A percentile compares a stretch with the other conserved stretches of the same genome.
Conservation (phyloP, 2,888 invertebrate genomes). For the Kryphioiulus occultus region DNA sequence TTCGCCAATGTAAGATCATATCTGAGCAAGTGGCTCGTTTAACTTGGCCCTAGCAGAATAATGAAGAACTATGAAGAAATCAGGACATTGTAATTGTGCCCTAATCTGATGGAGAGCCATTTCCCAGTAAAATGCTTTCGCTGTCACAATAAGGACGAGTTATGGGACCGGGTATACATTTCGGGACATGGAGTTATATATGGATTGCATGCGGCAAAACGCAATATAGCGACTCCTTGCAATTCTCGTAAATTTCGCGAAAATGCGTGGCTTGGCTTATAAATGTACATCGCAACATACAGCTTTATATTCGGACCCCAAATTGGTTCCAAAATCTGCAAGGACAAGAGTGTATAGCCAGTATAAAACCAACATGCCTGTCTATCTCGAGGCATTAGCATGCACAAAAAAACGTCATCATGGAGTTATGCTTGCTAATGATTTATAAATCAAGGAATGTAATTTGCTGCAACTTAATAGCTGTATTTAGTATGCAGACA, state of each 20-base stretch:
- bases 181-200: not conserved
- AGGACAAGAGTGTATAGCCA: not conserved
- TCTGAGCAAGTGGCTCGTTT: constrained; percentile 45
- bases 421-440: not conserved
- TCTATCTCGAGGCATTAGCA: not conserved
- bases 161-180: not conserved
- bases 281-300: not conserved
- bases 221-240: not conserved
- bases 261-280: not conserved
- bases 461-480: not conserved
- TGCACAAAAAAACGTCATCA: not conserved
- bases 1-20: constrained; percentile 46
- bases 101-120: constrained; percentile 45
- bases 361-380: not conserved
- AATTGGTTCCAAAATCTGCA: not conserved
- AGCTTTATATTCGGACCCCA: not conserved
- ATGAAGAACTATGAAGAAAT: constrained; percentile 47
- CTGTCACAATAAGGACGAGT: constrained; percentile 41
- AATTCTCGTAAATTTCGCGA: not conserved
- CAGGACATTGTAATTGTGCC: constrained; percentile 45
- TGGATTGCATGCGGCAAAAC: not conserved
- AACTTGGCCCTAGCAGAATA: constrained; percentile 37
- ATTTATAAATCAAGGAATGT: constrained; percentile 2
- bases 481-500: too few relatives aligned
- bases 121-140: constrained; percentile 21